Evolutionary conservation across 2,113 vertebrate species (phyloP), one percentile per base, ranked within the genome.

Genomic region (Agapornis roseicollis): DNA sequence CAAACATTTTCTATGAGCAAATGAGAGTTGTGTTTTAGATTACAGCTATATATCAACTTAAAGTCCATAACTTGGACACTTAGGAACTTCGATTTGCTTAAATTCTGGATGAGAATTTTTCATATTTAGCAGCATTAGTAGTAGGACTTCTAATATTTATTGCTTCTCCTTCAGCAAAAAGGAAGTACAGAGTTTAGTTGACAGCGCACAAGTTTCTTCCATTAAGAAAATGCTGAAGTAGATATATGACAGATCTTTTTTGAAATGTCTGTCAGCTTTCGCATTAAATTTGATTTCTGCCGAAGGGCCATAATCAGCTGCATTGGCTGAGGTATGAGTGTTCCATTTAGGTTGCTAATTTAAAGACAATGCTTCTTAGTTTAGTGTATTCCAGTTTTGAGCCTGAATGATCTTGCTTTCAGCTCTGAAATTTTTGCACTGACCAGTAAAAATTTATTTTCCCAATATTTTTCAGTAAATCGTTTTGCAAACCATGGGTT

Each of bases 401-500:
- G 25, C n/a, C 19, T 71, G 47, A 66, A 73, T 35, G 7, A 6
- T 56, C 23, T 80, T 93, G 17, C 53, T 86, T 89, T 84, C 70
- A 73, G 4, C 52, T 93, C 53, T 84, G 64, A 86, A 94, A 49
- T 19, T 70, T 19, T 64, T 80, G 39, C 31, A 44, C 31, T 93
- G 83, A 88, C 47, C 20, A 77, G n/a, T 69, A 85, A 83, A 96
- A 95, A 23, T 39, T 42, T 41, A 52, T 92, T 92, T 94, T 33
- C 63, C 44, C 49, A 52, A 87, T 19, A 28, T 96, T 97, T 98
- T 93, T 85, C 96, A 99, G 99, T 99, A 96, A 99, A 99, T 95
- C 98, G 99, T 63, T 98, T 99, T 78, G 99, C 99, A 80, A 99
- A 99, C 97, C 98, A 99, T 17, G 99, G 99, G 9, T 98, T 99